Evolutionary conservation across 2,797 vertebrate genomes (phyloP).

Genomic region (Argentina silus): DNA sequence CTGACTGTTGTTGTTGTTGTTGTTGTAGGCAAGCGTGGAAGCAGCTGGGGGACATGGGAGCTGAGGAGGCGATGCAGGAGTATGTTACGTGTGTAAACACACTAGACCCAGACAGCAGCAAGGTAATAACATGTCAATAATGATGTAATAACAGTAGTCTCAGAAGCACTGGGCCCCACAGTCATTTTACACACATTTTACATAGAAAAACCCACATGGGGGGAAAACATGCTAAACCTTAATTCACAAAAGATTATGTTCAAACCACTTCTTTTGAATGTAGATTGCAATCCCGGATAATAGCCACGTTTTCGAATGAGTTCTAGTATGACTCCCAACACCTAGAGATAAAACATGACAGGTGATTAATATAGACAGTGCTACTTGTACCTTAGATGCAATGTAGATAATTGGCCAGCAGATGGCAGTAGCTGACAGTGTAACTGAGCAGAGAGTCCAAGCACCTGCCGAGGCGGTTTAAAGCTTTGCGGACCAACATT

Average conservation of each 20-base stretch:
- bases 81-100: slow-evolving; percentile 88
- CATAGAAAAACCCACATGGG: too few species aligned
- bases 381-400: neutral
- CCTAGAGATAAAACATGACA: too few species aligned
- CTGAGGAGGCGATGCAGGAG: slow-evolving; percentile 92
- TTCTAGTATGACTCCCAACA: neutral
- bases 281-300: too few species aligned
- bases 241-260: too few species aligned
- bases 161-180: too few species aligned
- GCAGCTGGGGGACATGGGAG: slow-evolving; percentile 88
- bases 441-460: slow-evolving; percentile 3
- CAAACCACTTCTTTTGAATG: too few species aligned
- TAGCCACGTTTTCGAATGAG: too few species aligned
- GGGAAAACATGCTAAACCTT: too few species aligned
- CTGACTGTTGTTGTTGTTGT: slow-evolving; percentile 8
- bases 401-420: slow-evolving; percentile 52
- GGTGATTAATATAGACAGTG: too few species aligned
- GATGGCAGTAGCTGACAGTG: slow-evolving; percentile 72
- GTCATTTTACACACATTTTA: too few species aligned
- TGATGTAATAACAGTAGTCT: slow-evolving; percentile 70
- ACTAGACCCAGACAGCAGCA: slow-evolving; percentile 89
- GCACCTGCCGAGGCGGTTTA: neutral
- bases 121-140: slow-evolving; percentile 77
- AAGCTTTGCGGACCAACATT: too few species aligned
- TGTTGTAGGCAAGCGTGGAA: slow-evolving; percentile 94